Base-by-base conservation (phyloP, 1,140 invertebrate genomes). In the Drosophila saltans region DNA sequence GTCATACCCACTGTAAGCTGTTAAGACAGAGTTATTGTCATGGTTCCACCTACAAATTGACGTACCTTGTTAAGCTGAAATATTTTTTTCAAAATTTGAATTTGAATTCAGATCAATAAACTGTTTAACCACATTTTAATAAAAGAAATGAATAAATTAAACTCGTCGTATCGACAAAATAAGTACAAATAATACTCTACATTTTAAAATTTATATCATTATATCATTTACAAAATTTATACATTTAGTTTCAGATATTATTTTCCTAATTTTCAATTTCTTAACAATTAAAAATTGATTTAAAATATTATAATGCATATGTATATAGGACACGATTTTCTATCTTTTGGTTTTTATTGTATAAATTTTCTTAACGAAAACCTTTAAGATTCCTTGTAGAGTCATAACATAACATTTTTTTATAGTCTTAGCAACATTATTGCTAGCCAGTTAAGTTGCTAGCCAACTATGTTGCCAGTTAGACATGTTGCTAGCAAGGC, bases 51-150 rank as follows among this genome's bases (percentile, higher is more conserved):
- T 41, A 58, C 64, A 61, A 40, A 61, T n/a, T 43, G 65, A 69
- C 6, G 21, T 52, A 26, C 2, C 21, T 52, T 63, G 57, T 69
- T 75, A 45, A 30, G 73, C 10, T 69, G 72, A 75, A 62, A 69
- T 57, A 68, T 75, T 75, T 52, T 52, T 16, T 16, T 16, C 16
- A 16, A 16, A 16, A 16, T 16, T 16, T 52, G 9, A 26, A 3
- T 26, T 24, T 1, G 2, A 52, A 52, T 52, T 26, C 45, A 52
- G 45, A 52, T 52, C 45, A 52, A 52, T 52, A 52, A 52, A 52
- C 45, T 52, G 45, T 8, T 52, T 26, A 52, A 52, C n/a, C 45
- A 52, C 45, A 52, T 10, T 10, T 10, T 9, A 52, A 16, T 52
- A 26, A 52, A 52, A 10, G 7, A 26, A 52, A 52, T 26, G 26